Evolutionary conservation across 1,140 invertebrate genomes (phyloP).

Genomic region (Trichonephila inaurata): DNA sequence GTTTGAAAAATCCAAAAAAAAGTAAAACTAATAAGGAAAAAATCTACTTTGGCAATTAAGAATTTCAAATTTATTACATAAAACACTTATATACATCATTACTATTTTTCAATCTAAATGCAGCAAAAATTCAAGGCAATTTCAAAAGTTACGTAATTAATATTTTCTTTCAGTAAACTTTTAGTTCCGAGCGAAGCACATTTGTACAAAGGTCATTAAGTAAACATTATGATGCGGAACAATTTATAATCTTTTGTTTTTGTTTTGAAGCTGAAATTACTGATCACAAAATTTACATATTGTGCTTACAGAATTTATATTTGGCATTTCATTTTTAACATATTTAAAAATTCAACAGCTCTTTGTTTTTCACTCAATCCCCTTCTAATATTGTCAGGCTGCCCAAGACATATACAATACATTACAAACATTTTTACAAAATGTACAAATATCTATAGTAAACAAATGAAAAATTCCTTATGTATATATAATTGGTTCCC

Average conservation of each 20-base stretch:
- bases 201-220: not conserved
- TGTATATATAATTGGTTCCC: not conserved
- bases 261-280: not conserved
- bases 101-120: not conserved
- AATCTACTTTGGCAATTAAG: not conserved
- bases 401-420: not conserved
- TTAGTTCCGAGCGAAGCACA: not conserved
- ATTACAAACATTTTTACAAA: not conserved
- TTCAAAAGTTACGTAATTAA: not conserved
- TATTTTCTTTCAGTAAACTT: not conserved
- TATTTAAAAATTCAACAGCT: conserved; percentile 28
- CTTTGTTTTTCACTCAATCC: not conserved
- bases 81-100: conserved; percentile 24
- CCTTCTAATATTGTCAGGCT: not conserved
- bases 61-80: conserved; percentile 31
- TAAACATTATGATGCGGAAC: not conserved
- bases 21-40: not conserved
- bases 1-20: not conserved
- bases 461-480: not conserved
- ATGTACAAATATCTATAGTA: conserved; percentile 1
- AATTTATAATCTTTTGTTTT: not conserved
- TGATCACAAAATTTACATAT: not conserved
- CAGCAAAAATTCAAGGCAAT: not conserved
- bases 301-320: conserved; percentile 15
- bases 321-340: conserved; percentile 9